phyloP scores from a whole-genome alignment of 1,140 invertebrate species.

The Aradophagus sp. region DNA sequence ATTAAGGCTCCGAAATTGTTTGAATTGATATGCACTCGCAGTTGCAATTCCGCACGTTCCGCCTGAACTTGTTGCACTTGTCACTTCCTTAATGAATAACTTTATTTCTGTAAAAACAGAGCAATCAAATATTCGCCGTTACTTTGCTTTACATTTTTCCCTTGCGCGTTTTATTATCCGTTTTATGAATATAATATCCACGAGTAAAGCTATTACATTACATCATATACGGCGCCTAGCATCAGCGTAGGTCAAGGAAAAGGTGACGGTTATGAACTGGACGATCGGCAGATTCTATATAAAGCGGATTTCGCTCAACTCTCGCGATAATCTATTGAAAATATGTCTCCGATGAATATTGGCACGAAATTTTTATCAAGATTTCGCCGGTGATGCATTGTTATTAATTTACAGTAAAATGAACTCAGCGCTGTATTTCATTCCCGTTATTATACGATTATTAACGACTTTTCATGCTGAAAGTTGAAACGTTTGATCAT shows the following conservation, averaged over 20 bases:
- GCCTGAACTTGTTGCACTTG: too few relatives aligned
- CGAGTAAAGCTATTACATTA: slow-evolving; percentile 5
- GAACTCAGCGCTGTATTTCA: not conserved
- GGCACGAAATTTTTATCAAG: slow-evolving; percentile 4
- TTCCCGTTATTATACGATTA: too few relatives aligned
- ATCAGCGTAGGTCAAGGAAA: slow-evolving; percentile 17
- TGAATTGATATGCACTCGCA: too few relatives aligned
- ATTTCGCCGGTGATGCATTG: not conserved
- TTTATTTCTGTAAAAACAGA: too few relatives aligned
- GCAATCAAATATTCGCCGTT: too few relatives aligned
- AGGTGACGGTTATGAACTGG: slow-evolving; percentile 20
- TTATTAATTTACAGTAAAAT: slow-evolving; percentile 9
- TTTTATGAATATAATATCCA: slow-evolving; percentile 8
- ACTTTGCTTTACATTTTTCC: too few relatives aligned
- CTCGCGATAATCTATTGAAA: slow-evolving; percentile 24
- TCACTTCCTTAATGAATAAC: too few relatives aligned
- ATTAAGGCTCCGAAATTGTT: too few relatives aligned
- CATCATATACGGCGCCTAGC: not conserved
- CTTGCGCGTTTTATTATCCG: too few relatives aligned
- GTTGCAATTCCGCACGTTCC: too few relatives aligned
- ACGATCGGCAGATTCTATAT: slow-evolving; percentile 25
- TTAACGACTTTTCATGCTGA: too few relatives aligned
- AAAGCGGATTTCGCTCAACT: slow-evolving; percentile 14
- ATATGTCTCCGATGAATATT: slow-evolving; percentile 9
- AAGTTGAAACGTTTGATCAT: too few relatives aligned